These are phyloP conservation scores for Psophia crepitans DNA, from an alignment of 2,113 vertebrate species.

Conservation along the genomic window DNA sequence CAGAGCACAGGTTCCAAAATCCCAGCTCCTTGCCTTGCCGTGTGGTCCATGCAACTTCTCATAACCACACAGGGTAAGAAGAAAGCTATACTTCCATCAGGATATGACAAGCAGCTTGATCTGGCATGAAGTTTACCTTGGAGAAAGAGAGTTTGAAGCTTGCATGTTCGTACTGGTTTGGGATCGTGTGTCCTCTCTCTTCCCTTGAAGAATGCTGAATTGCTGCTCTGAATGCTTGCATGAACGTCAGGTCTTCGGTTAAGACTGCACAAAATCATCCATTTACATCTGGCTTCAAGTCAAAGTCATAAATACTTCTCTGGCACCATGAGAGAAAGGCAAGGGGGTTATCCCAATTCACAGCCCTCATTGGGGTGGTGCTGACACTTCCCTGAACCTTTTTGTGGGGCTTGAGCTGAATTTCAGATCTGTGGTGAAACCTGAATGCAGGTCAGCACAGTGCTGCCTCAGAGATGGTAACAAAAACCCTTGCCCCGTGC, in stretches of 20 bases:
- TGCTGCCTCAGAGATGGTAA: background rate
- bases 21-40: background rate
- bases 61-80: background rate
- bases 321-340: background rate
- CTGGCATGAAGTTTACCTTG: background rate
- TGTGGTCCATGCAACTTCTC: background rate
- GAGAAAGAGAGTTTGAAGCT: background rate
- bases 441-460: background rate
- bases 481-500: background rate
- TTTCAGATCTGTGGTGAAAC: background rate
- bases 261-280: background rate
- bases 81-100: background rate
- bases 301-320: background rate
- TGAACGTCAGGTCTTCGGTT: background rate
- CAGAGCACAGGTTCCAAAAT: background rate
- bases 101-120: background rate
- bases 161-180: background rate
- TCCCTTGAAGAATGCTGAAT: background rate
- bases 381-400: slow-evolving; percentile 19
- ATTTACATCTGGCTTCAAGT: background rate
- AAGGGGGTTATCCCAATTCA: background rate
- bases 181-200: background rate
- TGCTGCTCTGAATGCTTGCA: background rate
- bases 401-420: background rate
- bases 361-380: background rate